Conservation (phyloP, 2,113 vertebrate genomes). For the Calidris pygmaea region DNA sequence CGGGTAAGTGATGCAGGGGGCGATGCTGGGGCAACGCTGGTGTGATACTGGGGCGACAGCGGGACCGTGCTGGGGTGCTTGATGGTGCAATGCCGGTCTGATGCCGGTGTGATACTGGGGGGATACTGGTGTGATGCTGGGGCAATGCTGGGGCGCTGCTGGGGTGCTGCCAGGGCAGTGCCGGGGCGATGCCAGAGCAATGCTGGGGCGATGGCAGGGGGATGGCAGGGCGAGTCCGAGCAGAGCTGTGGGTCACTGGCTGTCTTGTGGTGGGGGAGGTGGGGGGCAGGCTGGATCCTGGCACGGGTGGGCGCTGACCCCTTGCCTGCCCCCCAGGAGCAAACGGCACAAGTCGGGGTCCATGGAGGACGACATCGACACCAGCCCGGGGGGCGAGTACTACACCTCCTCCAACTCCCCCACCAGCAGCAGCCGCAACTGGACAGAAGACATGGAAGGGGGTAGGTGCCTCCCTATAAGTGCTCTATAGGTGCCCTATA, state of each 20-base stretch:
- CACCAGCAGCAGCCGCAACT: slow-evolving; percentile 95
- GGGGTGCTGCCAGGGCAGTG: too few species aligned
- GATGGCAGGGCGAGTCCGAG: accelerated
- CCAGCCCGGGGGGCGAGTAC: slow-evolving; percentile 93
- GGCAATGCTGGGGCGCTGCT: accelerated
- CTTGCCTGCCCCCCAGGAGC: slow-evolving; percentile 76
- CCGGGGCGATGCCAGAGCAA: accelerated
- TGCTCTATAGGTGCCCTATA: background rate
- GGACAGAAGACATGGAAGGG: slow-evolving; percentile 97
- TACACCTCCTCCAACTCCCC: slow-evolving; percentile 95
- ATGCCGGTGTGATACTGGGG: background rate
- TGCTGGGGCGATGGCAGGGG: background rate
- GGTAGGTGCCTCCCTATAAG: slow-evolving; percentile 71
- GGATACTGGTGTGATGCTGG: background rate
- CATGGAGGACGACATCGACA: slow-evolving; percentile 94
- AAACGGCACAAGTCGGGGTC: slow-evolving; percentile 97
- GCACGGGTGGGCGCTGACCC: accelerated
- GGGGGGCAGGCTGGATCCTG: background rate
- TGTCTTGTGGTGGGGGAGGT: accelerated
- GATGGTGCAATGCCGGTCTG: too few species aligned
- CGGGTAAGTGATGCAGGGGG: slow-evolving; percentile 74
- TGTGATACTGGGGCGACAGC: too few species aligned
- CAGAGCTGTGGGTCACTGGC: accelerated
- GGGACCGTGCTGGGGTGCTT: too few species aligned
- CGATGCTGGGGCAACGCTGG: accelerated